Base-by-base conservation (phyloP, 1,140 invertebrate species). In the Triops longicaudatus region DNA sequence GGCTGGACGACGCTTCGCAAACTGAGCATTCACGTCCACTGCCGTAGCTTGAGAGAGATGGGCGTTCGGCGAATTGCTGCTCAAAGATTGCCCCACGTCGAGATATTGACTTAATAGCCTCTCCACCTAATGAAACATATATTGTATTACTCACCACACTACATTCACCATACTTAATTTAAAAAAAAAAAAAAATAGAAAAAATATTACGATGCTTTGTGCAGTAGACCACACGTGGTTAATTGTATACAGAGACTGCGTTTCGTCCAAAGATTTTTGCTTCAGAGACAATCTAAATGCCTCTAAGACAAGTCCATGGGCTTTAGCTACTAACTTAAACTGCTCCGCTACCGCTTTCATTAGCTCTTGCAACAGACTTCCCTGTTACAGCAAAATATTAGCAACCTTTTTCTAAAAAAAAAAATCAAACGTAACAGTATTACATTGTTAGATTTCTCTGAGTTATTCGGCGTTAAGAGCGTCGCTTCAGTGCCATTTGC, bases 171-270 rank as follows among this genome's bases (percentile, higher is more conserved):
- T n/a, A n/a, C n/a, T n/a, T n/a, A n/a, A n/a, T n/a, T n/a, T n/a
- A n/a, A n/a, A n/a, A n/a, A n/a, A n/a, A n/a, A n/a, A n/a, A n/a
- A n/a, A n/a, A n/a, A n/a, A n/a, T n/a, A n/a, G n/a, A 37, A 37
- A 7, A 50, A 63, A n/a, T 72, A 77, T 87, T 87, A 95, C 92
- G 79, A 95, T 92, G 81, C 89, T 89, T 84, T 97, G 95, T 27
- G 96, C 91, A 81, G 93, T 92, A 42, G 89, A 90, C 94, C 95
- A 97, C 80, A 95, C 93, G 84, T 95, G 91, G 17, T 90, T 88
- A 81, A 93, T 90, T 80, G 90, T 90, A 84, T 96, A 95, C 71
- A 84, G 73, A 41, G 75, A 76, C 28, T 82, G 73, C 71, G 81
- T 79, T 22, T 78, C 78, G 63, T 77, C 78, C 22, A 79, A 79